Evolutionary conservation across 2,888 invertebrate genomes (phyloP), one percentile per base, ranked within the genome.

Genomic region (Melipona beecheii): DNA sequence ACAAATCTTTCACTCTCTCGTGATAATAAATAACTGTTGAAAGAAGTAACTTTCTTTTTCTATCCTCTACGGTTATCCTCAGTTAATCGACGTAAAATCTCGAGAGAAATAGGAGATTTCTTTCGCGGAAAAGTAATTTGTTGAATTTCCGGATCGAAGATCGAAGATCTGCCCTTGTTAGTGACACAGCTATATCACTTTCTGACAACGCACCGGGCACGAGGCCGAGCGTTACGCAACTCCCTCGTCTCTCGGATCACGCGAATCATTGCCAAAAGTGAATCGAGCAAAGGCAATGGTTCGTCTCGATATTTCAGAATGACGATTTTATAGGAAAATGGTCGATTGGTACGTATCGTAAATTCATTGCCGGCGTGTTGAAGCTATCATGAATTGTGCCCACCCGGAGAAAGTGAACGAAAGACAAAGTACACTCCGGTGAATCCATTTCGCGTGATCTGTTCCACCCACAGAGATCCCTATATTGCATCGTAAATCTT

Each of bases 371-470:
- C 49, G n/a, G 50, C 68, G 78, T 74, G 76, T 74, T 70, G 62
- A 79, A 3, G 70, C 83, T 81, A 85, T 86, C 83, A 89, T 90
- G 86, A 91, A 91, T 86, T 89, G 87, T 88, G 86, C 80, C 83
- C 81, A 78, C 80, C 80, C 79, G 81, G 81, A 77, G 86, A 90
- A 84, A 85, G 69, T 69, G 82, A 85, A 82, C 87, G 89, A 90
- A 91, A 91, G 92, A 92, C 86, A 78, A 89, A 91, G 88, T 89
- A 87, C 75, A 87, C 90, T 90, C 87, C 56, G 73, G 90, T 80
- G 88, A 79, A 79, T 84, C 81, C 80, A 85, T 83, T 80, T 64
- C 70, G 78, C 68, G 81, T 75, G 78, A 88, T 86, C 71, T 73
- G 78, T 62, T 73, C 65, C 43, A 56, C 56, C 64, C 64, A 43